Evolutionary conservation across 2,888 invertebrate genomes (phyloP), one percentile per base, ranked within the genome.

Genomic region (Apoderus coryli): DNA sequence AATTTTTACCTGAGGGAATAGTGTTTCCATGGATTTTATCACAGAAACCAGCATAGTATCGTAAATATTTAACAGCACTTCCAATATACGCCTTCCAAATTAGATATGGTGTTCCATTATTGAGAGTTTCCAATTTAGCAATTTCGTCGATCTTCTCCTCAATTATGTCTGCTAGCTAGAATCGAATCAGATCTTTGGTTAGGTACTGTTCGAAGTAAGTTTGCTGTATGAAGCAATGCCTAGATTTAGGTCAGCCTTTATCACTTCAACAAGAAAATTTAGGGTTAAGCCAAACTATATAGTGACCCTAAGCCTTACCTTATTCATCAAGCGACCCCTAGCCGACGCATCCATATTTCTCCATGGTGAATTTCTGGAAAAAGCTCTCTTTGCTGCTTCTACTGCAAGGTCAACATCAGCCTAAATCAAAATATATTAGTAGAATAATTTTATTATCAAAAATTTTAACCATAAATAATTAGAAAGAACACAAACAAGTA

Each of bases 1-100:
- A n/a, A n/a, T n/a, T n/a, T 44, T 52, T 52, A 67, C 76, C 72
- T 33, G 74, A 60, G 9, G 86, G 86, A 41, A 88, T 77, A 2
- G 82, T 84, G 43, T 76, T 73, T 10, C 89, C 89, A 46, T 78
- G 76, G 47, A 79, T 76, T 60, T 90, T 89, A 54, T 89, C 88
- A 27, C 79, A 73, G 73, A 76, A 85, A 14, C 88, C 86, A 33
- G 85, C 86, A 54, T 78, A 81, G 48, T 82, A 82, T 35, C 67
- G 62, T 11, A 73, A 48, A 2, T 60, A 59, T 31, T 58, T 56
- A 12, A 63, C 50, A n/a, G 65, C 59, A 31, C 53, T 58, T 23
- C 55, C 43, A 10, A 72, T 58, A 46, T 73, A 72, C 10, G 57
- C 55, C 6, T 60, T 36, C 1, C 77, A 63, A 43, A 65, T 64